Evolutionary conservation across 2,888 invertebrate species (phyloP).

Genomic region (Sesia bembeciformis): DNA sequence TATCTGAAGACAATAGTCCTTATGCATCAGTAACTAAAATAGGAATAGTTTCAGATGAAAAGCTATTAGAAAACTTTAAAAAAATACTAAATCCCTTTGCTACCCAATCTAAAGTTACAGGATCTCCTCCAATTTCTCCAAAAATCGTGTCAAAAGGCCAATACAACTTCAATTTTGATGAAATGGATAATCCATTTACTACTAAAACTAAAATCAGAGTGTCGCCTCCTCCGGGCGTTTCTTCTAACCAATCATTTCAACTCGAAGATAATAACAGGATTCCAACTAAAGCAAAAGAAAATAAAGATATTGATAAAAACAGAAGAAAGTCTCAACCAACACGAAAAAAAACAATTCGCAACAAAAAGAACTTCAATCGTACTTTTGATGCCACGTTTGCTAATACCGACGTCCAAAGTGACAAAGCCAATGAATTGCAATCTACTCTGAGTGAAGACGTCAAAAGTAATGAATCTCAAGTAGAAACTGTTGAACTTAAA

Average conservation of each 20-base stretch:
- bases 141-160: slow-evolving; percentile 41
- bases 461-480: not conserved
- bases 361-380: slow-evolving; percentile 30
- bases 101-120: not conserved
- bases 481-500: not conserved
- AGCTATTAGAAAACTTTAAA: slow-evolving; percentile 2
- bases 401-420: not conserved
- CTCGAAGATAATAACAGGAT: slow-evolving; percentile 7
- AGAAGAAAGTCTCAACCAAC: slow-evolving; percentile 34
- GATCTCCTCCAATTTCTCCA: slow-evolving; percentile 29
- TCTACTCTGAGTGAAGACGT: not conserved
- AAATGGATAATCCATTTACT: slow-evolving; percentile 16
- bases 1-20: slow-evolving; percentile 27
- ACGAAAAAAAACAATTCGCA: slow-evolving; percentile 18
- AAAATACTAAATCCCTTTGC: not conserved
- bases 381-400: slow-evolving; percentile 15
- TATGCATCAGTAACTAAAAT: slow-evolving; percentile 33
- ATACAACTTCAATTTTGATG: slow-evolving; percentile 39
- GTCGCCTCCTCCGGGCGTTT: slow-evolving; percentile 24
- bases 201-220: slow-evolving; percentile 14
- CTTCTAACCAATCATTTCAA: slow-evolving; percentile 13
- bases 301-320: slow-evolving; percentile 21
- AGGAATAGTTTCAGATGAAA: slow-evolving; percentile 11
- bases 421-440: not conserved
- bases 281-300: slow-evolving; percentile 6